A percentile compares a stretch with the other conserved stretches of the same genome.
Conservation (phyloP, 53 echinoderm and acorn worm species). For the Paelopatides confundens region DNA sequence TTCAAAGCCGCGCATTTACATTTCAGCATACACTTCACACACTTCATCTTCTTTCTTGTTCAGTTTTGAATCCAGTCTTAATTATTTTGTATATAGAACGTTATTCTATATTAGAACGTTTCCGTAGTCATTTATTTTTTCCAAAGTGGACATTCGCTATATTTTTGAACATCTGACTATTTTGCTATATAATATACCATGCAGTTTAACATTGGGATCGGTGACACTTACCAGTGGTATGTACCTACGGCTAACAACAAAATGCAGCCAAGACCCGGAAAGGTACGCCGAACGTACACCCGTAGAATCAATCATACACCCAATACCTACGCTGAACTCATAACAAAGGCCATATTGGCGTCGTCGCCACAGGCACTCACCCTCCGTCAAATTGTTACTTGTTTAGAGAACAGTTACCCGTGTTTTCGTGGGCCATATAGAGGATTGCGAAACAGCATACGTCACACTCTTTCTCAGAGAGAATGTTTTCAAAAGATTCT, state of each 20-base stretch:
- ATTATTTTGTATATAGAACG: too few relatives aligned
- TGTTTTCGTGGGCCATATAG: conserved; percentile 57
- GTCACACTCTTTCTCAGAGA: conserved; percentile 59
- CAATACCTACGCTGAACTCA: conserved; percentile 66
- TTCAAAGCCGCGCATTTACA: too few relatives aligned
- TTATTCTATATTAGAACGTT: too few relatives aligned
- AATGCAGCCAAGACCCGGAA: background rate
- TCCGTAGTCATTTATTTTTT: too few relatives aligned
- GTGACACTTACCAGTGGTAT: background rate
- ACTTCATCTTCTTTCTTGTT: too few relatives aligned
- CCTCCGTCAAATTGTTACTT: conserved; percentile 51
- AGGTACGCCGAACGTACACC: conserved; percentile 61
- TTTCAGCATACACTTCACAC: too few relatives aligned
- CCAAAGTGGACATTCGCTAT: too few relatives aligned
- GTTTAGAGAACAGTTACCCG: conserved; percentile 12
- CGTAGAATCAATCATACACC: conserved; percentile 57
- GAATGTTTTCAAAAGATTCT: conserved; percentile 60
- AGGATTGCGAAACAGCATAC: conserved; percentile 63
- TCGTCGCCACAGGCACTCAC: conserved; percentile 44
- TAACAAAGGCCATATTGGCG: conserved; percentile 48
- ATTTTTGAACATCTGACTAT: too few relatives aligned
- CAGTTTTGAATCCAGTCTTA: too few relatives aligned
- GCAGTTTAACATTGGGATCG: background rate
- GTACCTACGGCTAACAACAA: background rate
- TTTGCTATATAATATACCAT: background rate